Percentiles rank a stretch among this genome's conserved stretches.
Conservation (phyloP, 2,888 invertebrate species). For the Ornithoptera alexandrae region DNA sequence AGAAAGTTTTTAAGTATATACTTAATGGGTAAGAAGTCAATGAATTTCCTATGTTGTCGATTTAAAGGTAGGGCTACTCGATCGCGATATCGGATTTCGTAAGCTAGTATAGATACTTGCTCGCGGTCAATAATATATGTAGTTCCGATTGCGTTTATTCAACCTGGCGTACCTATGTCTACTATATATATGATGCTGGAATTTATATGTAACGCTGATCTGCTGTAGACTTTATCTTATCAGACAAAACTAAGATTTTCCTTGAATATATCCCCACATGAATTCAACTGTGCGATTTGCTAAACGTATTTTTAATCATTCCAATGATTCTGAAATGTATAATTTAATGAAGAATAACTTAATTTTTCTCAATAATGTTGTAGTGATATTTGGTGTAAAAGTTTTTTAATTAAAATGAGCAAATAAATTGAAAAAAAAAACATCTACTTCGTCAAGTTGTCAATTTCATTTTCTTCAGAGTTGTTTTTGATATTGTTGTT, state of each 20-base stretch:
- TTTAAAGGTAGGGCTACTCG: constrained; percentile 15
- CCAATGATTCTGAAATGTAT: too few relatives aligned
- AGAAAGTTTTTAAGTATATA: too few relatives aligned
- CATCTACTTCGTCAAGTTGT: too few relatives aligned
- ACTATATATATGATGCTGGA: not conserved
- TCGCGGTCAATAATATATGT: constrained; percentile 21
- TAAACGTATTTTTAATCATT: not conserved
- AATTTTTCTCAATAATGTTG: too few relatives aligned
- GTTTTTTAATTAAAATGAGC: too few relatives aligned
- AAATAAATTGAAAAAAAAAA: too few relatives aligned
- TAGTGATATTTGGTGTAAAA: too few relatives aligned
- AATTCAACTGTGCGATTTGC: not conserved
- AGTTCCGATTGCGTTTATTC: constrained; percentile 23
- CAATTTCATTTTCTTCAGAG: too few relatives aligned
- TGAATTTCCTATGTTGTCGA: constrained; percentile 2
- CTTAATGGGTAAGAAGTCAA: not conserved
- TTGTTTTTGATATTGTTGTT: too few relatives aligned
- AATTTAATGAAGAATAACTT: too few relatives aligned
- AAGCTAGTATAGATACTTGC: constrained; percentile 25
- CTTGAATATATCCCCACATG: not conserved
- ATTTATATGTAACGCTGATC: not conserved
- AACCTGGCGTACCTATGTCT: constrained; percentile 11
- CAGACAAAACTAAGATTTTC: not conserved
- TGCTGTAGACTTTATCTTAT: not conserved
- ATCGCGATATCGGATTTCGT: constrained; percentile 33